Conservation (phyloP, 2,113 vertebrate species). For the Chaetops frenatus region DNA sequence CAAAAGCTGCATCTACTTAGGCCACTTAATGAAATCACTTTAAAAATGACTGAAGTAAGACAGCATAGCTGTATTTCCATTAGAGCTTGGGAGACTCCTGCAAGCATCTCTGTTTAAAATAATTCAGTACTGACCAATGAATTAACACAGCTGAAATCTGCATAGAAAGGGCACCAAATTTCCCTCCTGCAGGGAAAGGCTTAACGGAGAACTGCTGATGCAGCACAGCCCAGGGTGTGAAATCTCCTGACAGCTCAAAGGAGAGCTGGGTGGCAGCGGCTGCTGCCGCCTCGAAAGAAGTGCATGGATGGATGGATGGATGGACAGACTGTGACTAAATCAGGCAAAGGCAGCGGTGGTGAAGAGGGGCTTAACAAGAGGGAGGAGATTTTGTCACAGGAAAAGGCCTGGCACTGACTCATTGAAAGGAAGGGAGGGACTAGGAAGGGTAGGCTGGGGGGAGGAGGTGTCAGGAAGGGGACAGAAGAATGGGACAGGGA, state of each 20-base stretch:
- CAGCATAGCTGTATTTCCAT: not conserved
- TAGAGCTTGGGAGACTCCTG: not conserved
- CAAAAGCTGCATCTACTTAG: not conserved
- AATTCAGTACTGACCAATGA: not conserved
- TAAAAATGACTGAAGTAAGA: not conserved
- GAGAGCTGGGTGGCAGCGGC: not conserved
- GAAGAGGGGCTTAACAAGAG: too few species aligned
- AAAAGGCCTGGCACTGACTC: constrained; percentile 38
- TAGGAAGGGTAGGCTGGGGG: not conserved
- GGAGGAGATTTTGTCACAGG: not conserved
- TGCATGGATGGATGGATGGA: not conserved
- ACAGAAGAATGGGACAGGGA: not conserved
- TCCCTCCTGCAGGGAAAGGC: not conserved
- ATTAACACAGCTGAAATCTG: not conserved
- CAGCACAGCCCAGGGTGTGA: not conserved
- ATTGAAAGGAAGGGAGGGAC: constrained; percentile 35
- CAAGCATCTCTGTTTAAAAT: not conserved
- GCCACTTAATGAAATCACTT: not conserved
- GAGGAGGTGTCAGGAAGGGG: not conserved
- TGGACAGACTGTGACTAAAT: not conserved
- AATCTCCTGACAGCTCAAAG: not conserved
- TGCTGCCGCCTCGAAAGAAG: not conserved
- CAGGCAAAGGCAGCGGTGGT: too few species aligned
- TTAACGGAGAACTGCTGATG: not conserved
- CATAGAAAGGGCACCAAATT: not conserved